phyloP scores from a whole-genome alignment of 2,113 vertebrate genomes.

The Aegithalos caudatus region DNA sequence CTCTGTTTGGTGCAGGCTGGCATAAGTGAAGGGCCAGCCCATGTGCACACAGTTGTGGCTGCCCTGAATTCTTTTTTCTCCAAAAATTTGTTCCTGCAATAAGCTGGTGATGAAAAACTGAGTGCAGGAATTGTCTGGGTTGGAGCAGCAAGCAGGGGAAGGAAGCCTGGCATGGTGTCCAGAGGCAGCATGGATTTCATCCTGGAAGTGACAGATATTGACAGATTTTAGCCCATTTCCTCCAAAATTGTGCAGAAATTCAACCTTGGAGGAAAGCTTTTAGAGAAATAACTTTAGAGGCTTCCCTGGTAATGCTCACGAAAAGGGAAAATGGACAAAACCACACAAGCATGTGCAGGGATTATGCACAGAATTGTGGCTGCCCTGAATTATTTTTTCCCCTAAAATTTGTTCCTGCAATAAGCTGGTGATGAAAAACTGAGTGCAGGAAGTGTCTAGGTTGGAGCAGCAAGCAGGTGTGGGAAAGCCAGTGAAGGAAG shows the following conservation, averaged over 20 bases:
- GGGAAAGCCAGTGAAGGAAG: no score
- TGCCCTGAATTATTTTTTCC: background rate
- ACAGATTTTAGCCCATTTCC: background rate
- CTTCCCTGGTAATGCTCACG: background rate
- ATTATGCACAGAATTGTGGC: background rate
- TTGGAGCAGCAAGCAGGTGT: background rate
- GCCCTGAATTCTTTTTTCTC: background rate
- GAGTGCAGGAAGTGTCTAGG: background rate
- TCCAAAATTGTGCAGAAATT: background rate
- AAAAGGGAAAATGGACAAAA: background rate
- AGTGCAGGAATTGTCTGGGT: background rate
- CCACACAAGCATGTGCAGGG: background rate
- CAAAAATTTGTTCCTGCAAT: background rate
- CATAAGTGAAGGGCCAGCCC: background rate
- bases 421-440: background rate
- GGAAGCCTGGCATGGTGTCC: background rate
- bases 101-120: background rate
- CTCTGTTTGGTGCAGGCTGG: background rate
- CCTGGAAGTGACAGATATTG: background rate
- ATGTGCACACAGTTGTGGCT: fast-evolving
- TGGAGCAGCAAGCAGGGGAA: background rate
- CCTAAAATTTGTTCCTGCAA: background rate
- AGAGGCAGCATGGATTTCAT: background rate
- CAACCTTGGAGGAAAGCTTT: background rate
- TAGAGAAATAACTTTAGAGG: background rate